phyloP scores from a whole-genome alignment of 2,797 vertebrate genomes.

The Poecilia wingei region DNA sequence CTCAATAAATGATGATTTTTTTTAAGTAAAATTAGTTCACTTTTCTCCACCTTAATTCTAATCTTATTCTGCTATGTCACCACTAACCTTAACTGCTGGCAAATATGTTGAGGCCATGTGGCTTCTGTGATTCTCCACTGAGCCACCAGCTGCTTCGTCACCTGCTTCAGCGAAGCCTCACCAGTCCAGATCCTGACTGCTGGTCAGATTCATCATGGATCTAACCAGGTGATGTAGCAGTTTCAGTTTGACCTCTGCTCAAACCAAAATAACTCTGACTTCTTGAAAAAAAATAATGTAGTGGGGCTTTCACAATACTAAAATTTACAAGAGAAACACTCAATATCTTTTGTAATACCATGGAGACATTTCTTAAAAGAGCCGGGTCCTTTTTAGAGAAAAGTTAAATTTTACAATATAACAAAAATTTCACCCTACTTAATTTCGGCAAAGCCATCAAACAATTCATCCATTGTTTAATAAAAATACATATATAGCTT shows the following conservation, averaged over 20 bases:
- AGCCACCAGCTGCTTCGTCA: constrained; percentile 50
- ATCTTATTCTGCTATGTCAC: constrained; percentile 2
- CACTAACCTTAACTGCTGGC: background rate
- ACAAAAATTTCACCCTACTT: background rate
- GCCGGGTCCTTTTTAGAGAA: background rate
- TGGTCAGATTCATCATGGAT: constrained; percentile 5
- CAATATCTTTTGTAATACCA: background rate
- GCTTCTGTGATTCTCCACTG: constrained; percentile 29
- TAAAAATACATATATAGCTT: background rate
- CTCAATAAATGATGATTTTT: background rate
- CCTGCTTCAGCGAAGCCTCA: constrained; percentile 34
- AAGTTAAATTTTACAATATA: too few species aligned
- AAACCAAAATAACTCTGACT: background rate
- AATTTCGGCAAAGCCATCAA: too few species aligned
- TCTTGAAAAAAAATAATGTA: background rate
- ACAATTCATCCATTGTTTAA: background rate
- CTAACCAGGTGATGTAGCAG: background rate
- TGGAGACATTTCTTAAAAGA: background rate
- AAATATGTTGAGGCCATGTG: constrained; percentile 19
- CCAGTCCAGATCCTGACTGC: constrained; percentile 27
- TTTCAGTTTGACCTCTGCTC: background rate
- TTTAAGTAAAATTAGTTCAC: background rate
- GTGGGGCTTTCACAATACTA: background rate
- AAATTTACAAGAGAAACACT: background rate
- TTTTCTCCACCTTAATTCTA: background rate